Evolutionary conservation across 2,888 invertebrate species (phyloP).

Genomic region (Caenorhabditis virilis): DNA sequence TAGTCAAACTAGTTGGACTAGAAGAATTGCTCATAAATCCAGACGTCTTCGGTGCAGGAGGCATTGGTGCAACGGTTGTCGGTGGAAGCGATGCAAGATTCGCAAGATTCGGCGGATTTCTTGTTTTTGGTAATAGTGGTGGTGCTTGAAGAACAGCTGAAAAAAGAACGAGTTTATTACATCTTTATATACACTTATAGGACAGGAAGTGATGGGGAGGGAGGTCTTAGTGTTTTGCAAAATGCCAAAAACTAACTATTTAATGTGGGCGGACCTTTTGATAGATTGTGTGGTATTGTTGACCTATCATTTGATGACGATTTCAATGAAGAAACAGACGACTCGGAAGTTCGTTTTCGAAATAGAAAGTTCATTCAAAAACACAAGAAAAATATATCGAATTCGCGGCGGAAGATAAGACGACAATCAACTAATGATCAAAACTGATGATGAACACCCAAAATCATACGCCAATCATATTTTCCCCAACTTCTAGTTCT

Average conservation of each 20-base stretch:
- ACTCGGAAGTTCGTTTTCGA: constrained; percentile 25
- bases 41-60: constrained; percentile 21
- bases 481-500: background rate
- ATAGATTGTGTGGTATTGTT: background rate
- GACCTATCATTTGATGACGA: background rate
- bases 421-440: background rate
- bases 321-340: constrained; percentile 18
- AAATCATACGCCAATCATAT: constrained; percentile 23
- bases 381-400: background rate
- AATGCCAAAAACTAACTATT: background rate
- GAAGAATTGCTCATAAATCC: constrained; percentile 16
- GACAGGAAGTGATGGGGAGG: background rate
- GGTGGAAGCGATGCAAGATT: constrained; percentile 17
- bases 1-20: constrained; percentile 19
- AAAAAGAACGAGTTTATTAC: background rate
- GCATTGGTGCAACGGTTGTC: constrained; percentile 31
- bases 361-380: constrained; percentile 29
- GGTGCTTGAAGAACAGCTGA: constrained; percentile 44
- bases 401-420: background rate
- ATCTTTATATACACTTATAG: background rate
- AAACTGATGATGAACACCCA: background rate
- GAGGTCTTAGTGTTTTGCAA: background rate
- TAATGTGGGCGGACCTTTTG: too few relatives aligned
- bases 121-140: constrained; percentile 21
- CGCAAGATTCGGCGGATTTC: background rate